phyloP scores from a whole-genome alignment of 2,113 vertebrate genomes.

The Uria aalge region DNA sequence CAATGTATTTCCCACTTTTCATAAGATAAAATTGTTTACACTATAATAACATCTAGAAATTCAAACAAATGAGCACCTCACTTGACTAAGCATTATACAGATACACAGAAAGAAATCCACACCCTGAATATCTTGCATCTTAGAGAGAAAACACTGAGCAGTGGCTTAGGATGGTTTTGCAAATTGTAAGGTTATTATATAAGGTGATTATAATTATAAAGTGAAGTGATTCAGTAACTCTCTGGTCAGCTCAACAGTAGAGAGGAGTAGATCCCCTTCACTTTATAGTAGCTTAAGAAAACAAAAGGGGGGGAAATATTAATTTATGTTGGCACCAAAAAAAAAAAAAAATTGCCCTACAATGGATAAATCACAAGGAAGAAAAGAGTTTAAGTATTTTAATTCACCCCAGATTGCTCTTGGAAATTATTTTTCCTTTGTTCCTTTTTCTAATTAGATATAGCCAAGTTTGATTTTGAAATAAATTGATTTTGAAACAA shows the following conservation, averaged over 20 bases:
- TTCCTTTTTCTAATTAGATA: neutral
- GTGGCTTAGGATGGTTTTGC: neutral
- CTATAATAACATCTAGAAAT: neutral
- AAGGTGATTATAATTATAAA: neutral
- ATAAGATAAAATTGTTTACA: neutral
- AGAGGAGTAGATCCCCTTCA: neutral
- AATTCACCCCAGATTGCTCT: neutral
- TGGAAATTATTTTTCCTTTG: neutral
- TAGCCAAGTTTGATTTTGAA: neutral
- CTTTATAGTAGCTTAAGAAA: neutral
- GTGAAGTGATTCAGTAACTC: neutral
- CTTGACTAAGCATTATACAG: neutral
- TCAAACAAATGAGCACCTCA: neutral
- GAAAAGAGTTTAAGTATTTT: neutral
- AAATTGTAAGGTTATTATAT: neutral
- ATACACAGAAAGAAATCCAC: neutral
- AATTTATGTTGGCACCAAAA: neutral
- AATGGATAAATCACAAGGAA: neutral
- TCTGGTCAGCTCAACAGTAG: neutral
- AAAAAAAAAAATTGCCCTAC: neutral
- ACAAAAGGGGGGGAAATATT: neutral
- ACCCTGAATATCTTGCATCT: neutral
- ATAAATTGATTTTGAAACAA: neutral
- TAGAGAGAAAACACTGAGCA: neutral
- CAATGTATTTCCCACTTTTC: neutral